These are phyloP conservation scores for Paralichthys olivaceus DNA, from an alignment of 2,113 vertebrate genomes.

Conservation along the genomic window DNA sequence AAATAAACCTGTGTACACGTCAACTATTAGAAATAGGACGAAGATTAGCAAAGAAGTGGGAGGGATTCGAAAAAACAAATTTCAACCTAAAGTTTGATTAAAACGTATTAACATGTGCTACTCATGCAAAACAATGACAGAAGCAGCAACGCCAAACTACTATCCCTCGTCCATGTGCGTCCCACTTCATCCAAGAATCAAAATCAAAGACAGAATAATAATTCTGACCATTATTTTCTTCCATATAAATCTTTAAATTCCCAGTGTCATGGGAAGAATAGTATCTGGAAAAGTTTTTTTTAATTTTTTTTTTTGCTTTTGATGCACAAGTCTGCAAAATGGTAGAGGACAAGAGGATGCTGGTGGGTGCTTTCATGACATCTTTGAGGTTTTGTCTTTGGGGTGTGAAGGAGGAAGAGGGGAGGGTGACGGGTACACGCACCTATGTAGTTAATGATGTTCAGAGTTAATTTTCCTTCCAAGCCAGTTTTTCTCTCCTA, in stretches of 20 bases:
- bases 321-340: conserved; percentile 68
- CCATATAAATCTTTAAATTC: conserved; percentile 63
- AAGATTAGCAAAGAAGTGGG: conserved; percentile 47
- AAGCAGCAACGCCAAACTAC: conserved; percentile 69
- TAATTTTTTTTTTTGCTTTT: conserved; percentile 45
- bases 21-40: conserved; percentile 67
- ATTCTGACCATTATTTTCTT: conserved; percentile 33
- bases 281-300: conserved; percentile 45
- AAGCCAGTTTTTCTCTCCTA: conserved; percentile 61
- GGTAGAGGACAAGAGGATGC: conserved; percentile 66
- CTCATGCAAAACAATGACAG: conserved; percentile 70
- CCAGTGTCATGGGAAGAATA: conserved; percentile 54
- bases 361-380: conserved; percentile 77
- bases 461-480: conserved; percentile 19
- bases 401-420: conserved; percentile 38
- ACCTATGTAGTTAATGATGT: conserved; percentile 25
- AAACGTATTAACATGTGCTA: conserved; percentile 68
- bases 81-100: conserved; percentile 68
- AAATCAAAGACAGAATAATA: conserved; percentile 61
- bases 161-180: conserved; percentile 35
- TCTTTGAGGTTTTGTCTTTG: conserved; percentile 70
- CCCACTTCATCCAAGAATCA: conserved; percentile 52
- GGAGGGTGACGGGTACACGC: conserved; percentile 33
- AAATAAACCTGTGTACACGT: conserved; percentile 69
- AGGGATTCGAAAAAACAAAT: conserved; percentile 33